Base-by-base conservation (phyloP, 2,113 vertebrate genomes). In the Sinocyclocheilus grahami region DNA sequence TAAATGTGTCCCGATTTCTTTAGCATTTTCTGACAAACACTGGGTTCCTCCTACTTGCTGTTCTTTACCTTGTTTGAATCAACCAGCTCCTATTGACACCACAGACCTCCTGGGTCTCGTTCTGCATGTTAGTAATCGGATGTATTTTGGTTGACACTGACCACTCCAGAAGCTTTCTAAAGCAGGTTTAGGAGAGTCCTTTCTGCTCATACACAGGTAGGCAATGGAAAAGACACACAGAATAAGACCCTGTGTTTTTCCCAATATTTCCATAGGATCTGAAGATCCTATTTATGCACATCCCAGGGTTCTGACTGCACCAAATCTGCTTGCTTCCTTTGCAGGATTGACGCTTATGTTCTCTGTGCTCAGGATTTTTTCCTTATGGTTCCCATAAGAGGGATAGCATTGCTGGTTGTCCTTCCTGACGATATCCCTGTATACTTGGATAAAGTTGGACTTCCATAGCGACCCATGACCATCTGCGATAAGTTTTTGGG, bases 321-420 rank as follows among this genome's bases (percentile, higher is more conserved):
- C 12, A 80, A 48, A 46, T 46, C 60, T 81, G 3, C 78, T 80
- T 62, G 20, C 22, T 14, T 79, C 10, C 10, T 79, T 62, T 80
- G 22, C 60, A 65, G 77, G 18, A 27, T 78, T 75, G 42, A 75
- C 3, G 0, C 42, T 48, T 75, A 24, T 46, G 8, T 75, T 75
- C 37, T 74, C 12, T 33, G 13, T 74, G 39, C 37, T 74, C 37
- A n/a, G 1, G 18, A 39, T 39, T 74, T 39, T n/a, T 46, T 42
- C n/a, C 3, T 74, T 42, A 12, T 74, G 37, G 37, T 39, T 46
- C 20, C 37, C 71, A n/a, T 39, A 46, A 37, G 67, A 20, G 30
- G 30, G 30, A 27, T 71, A 37, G 33, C 30, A 71, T 71, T 71
- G 3, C 67, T 37, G 7, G 7, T 69, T 76, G 48, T 30, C 46